Conservation (phyloP, 2,888 invertebrate species). For the Muschampia plurimacula region DNA sequence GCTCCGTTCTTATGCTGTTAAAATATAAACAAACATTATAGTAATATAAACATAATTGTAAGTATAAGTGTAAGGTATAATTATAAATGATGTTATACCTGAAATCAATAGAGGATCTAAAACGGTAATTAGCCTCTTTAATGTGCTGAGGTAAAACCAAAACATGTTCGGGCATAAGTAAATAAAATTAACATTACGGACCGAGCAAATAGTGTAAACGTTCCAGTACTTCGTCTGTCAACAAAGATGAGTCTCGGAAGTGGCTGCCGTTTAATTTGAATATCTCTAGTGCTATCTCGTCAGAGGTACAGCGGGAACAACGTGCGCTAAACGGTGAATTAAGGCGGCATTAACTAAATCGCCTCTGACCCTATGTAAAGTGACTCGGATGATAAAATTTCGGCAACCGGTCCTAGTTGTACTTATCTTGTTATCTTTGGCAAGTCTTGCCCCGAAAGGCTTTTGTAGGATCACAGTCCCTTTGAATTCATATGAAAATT, state of each 20-base stretch:
- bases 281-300: conserved; percentile 72
- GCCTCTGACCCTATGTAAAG: conserved; percentile 73
- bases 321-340: conserved; percentile 74
- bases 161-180: conserved; percentile 52
- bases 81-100: background rate
- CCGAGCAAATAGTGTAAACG: conserved; percentile 63
- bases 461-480: conserved; percentile 74
- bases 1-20: conserved; percentile 92
- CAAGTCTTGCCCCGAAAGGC: conserved; percentile 69
- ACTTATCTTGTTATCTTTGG: conserved; percentile 71
- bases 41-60: background rate
- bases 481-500: conserved; percentile 81
- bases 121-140: conserved; percentile 7
- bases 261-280: conserved; percentile 69
- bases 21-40: conserved; percentile 13
- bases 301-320: conserved; percentile 62
- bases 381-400: conserved; percentile 70
- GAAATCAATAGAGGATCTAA: background rate
- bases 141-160: conserved; percentile 27
- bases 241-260: conserved; percentile 58
- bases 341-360: conserved; percentile 72
- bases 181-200: conserved; percentile 68
- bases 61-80: no score
- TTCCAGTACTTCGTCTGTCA: conserved; percentile 66
- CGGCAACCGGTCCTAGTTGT: conserved; percentile 70